A percentile compares a stretch with the other conserved stretches of the same genome.
Conservation (phyloP, 2,113 vertebrate species). For the Cottus gobio region DNA sequence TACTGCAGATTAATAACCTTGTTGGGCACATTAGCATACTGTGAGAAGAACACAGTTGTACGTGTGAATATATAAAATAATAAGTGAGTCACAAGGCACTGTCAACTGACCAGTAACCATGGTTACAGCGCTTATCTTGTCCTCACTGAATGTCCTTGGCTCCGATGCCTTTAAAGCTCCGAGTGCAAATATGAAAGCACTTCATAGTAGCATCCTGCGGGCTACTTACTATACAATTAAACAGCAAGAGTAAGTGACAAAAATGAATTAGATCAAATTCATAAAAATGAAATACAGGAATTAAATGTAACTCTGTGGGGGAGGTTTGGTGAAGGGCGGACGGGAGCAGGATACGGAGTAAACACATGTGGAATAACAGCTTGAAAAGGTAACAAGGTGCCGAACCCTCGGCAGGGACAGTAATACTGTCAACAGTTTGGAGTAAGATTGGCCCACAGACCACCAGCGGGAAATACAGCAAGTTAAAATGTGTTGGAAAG, state of each 20-base stretch:
- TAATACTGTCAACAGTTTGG: not conserved
- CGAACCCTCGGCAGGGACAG: not conserved
- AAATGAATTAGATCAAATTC: not conserved
- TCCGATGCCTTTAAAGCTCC: slow-evolving; percentile 50
- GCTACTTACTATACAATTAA: slow-evolving; percentile 20
- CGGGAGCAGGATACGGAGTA: not conserved
- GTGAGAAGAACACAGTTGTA: slow-evolving; percentile 19
- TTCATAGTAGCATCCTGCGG: slow-evolving; percentile 18
- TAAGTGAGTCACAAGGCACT: slow-evolving; percentile 71
- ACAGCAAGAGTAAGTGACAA: slow-evolving; percentile 1
- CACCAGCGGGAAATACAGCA: not conserved
- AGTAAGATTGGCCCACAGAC: not conserved
- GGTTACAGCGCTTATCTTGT: slow-evolving; percentile 48
- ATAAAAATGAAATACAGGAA: not conserved
- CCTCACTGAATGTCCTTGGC: slow-evolving; percentile 36
- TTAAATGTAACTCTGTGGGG: not conserved
- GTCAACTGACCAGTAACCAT: slow-evolving; percentile 68
- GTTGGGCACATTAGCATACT: slow-evolving; percentile 13
- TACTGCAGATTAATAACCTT: slow-evolving; percentile 51
- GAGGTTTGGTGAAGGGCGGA: not conserved
- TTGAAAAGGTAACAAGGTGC: not conserved
- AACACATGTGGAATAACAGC: not conserved
- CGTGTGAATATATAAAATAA: slow-evolving; percentile 39
- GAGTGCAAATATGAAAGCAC: slow-evolving; percentile 52
- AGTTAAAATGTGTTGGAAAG: slow-evolving; percentile 25